Base-by-base conservation (phyloP, 2,113 vertebrate genomes). In the Microtus oregoni region DNA sequence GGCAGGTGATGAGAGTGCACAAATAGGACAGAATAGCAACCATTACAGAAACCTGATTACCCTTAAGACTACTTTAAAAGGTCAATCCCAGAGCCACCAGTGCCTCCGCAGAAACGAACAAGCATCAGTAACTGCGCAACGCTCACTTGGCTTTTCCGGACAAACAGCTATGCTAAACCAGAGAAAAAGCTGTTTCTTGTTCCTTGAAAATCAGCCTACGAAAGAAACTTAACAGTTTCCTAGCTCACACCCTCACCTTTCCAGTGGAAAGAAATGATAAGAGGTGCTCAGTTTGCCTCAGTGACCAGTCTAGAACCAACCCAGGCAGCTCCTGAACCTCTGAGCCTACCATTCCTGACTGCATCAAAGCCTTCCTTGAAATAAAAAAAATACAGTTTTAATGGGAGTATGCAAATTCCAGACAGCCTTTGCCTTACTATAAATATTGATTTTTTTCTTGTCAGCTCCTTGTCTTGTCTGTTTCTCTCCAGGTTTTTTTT, bases 91-190 rank as follows among this genome's bases (percentile, higher is more conserved):
- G n/a, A 72, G 65, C 41, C 1, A 0, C n/a, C 19, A 15, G 52
- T 19, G 52, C 81, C 70, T 72, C 70, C 38, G 28, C 41, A 87
- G 72, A 95, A 72, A 85, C 5, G 10, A 93, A 50, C 13, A 28
- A 50, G 88, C 38, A 52, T 86, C 44, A 89, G 63, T 63, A 94
- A 94, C n/a, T 91, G 28, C 4, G 7, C 77, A 75, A 77, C 38
- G 30, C 28, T 96, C 89, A 47, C 44, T 68, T 92, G 65, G 70
- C 91, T 87, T 93, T 95, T 95, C 73, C 55, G 78, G 52, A 70
- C 82, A 86, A 86, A 52, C 52, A 90, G 91, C 44, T 47, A 65
- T 63, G 89, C 86, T 94, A 92, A 97, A 61, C 17, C 67, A 83
- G 73, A 70, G 50, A 91, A 87, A 81, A 77, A 78, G 68, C 41